These are phyloP conservation scores for Perca flavescens DNA, from an alignment of 2,113 vertebrate species.

Conservation along the genomic window DNA sequence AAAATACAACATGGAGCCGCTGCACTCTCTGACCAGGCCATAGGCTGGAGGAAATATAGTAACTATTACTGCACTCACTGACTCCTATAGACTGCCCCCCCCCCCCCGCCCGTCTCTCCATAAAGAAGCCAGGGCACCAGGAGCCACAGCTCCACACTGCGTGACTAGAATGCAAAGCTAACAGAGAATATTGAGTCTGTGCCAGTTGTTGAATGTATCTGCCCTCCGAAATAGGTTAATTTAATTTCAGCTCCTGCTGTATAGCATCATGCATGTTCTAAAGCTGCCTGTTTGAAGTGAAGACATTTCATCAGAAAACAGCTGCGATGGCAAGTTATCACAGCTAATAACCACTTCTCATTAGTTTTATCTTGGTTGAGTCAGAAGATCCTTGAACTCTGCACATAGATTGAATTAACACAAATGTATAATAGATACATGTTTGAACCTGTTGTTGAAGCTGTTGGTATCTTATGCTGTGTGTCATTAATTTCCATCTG, in stretches of 20 bases:
- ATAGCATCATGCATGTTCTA: not conserved
- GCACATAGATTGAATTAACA: not conserved
- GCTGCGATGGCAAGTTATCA: conserved; percentile 7
- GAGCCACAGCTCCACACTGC: conserved; percentile 32
- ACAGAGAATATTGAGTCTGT: conserved; percentile 3
- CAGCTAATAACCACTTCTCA: conserved; percentile 14
- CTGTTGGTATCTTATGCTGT: not conserved
- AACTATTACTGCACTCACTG: conserved; percentile 44
- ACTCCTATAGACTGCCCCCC: conserved; percentile 59
- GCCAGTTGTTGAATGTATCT: conserved; percentile 10
- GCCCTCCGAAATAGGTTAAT: not conserved
- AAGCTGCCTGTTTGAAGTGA: not conserved
- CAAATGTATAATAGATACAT: not conserved
- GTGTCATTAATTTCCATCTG: not conserved
- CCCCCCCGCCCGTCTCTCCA: not conserved
- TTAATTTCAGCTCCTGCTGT: not conserved
- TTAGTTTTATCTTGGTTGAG: not conserved
- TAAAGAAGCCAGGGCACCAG: conserved; percentile 44
- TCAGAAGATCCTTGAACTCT: not conserved
- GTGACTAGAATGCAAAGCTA: conserved; percentile 30
- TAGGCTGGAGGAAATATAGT: conserved; percentile 62
- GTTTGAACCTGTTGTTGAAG: not conserved
- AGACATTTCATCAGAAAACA: conserved; percentile 4
- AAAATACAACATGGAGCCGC: conserved; percentile 58
- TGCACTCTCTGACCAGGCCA: conserved; percentile 70